These are phyloP conservation scores for Ophraella communa DNA, from an alignment of 2,888 invertebrate genomes.

Conservation along the genomic window DNA sequence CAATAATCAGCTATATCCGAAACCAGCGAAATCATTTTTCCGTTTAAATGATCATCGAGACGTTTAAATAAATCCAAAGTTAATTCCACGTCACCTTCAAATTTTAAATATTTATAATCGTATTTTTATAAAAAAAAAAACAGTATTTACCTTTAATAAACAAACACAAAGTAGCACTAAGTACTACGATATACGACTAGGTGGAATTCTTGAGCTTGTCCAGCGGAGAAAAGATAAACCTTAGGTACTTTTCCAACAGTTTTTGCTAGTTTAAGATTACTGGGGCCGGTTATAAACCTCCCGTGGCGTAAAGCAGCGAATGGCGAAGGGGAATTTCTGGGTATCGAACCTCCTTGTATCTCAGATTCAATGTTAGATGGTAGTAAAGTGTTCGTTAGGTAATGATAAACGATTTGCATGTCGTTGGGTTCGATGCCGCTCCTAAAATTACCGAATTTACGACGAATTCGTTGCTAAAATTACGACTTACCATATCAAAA, in stretches of 20 bases:
- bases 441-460: slow-evolving; percentile 63
- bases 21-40: slow-evolving; percentile 73
- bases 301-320: slow-evolving; percentile 64
- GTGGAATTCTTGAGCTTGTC: slow-evolving; percentile 68
- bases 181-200: slow-evolving; percentile 84
- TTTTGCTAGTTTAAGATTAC: slow-evolving; percentile 64
- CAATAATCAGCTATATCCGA: slow-evolving; percentile 78
- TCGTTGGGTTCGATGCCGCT: slow-evolving; percentile 85
- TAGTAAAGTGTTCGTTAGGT: slow-evolving; percentile 79
- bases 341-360: slow-evolving; percentile 72
- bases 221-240: slow-evolving; percentile 71
- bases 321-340: slow-evolving; percentile 61
- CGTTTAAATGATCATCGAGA: slow-evolving; percentile 78
- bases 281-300: slow-evolving; percentile 74
- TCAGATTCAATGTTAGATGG: slow-evolving; percentile 78
- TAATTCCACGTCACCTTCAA: slow-evolving; percentile 66
- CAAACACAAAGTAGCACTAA: slow-evolving; percentile 86
- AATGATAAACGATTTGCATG: slow-evolving; percentile 88
- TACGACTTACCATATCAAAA: slow-evolving; percentile 88
- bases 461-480: too few relatives aligned
- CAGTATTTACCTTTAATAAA: slow-evolving; percentile 74
- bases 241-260: slow-evolving; percentile 70
- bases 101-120: slow-evolving; percentile 2
- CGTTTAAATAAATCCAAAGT: slow-evolving; percentile 76
- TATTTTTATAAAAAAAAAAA: background rate